Conservation (phyloP, 92 coral and sea anemone genomes). For the Epizoanthus illoricatus region DNA sequence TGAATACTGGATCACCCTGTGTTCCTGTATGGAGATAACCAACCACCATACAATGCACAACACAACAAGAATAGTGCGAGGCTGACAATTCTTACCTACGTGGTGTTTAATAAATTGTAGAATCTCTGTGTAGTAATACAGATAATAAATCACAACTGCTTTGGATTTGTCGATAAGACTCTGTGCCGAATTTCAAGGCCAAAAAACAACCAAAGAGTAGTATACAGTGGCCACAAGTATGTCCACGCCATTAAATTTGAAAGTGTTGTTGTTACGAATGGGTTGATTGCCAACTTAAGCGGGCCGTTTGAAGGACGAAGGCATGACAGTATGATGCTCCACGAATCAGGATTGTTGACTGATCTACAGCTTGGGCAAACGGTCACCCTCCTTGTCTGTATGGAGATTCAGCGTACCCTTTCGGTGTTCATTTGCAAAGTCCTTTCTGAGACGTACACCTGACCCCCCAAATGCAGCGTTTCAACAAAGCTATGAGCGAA, state of each 20-base stretch:
- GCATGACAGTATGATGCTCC: slow-evolving; percentile 46
- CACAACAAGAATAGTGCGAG: no score
- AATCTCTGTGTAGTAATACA: no score
- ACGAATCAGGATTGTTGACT: slow-evolving; percentile 33
- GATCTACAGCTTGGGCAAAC: slow-evolving; percentile 19
- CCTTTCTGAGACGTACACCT: slow-evolving; percentile 20
- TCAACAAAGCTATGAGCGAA: slow-evolving; percentile 37
- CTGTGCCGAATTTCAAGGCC: no score
- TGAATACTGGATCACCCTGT: no score
- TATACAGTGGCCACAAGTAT: no score
- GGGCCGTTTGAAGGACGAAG: slow-evolving; percentile 48
- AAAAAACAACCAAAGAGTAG: no score
- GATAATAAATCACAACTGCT: slow-evolving; percentile 31
- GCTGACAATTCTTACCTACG: no score
- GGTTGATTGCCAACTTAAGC: slow-evolving; percentile 39
- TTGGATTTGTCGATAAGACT: slow-evolving; percentile 47
- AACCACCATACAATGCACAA: no score
- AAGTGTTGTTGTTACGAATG: background rate
- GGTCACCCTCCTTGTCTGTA: slow-evolving; percentile 42
- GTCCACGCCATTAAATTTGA: background rate
- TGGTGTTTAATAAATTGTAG: no score
- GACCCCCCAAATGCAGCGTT: slow-evolving; percentile 27
- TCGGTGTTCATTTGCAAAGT: slow-evolving; percentile 34
- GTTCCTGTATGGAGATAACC: no score
- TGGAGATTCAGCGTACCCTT: slow-evolving; percentile 48